Percentiles rank a stretch among this genome's conserved stretches.
Conservation (phyloP, 2,888 invertebrate genomes). For the Crematogaster levior region DNA sequence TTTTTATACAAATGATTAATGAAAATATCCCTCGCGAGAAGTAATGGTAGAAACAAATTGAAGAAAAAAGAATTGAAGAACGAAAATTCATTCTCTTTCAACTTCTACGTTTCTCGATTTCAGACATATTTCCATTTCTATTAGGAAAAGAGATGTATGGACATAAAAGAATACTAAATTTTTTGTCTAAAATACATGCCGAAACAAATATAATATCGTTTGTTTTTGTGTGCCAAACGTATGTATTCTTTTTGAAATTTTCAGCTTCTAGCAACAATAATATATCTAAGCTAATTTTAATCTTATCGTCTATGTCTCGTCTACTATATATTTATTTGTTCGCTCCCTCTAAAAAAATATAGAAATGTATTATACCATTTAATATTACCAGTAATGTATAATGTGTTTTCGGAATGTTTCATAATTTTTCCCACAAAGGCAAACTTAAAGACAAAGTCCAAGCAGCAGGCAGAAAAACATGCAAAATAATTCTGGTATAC, state of each 20-base stretch:
- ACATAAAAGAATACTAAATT: neutral
- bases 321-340: neutral
- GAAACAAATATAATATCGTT: neutral
- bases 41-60: neutral
- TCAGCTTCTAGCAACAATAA: neutral
- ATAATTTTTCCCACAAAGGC: conserved; percentile 21
- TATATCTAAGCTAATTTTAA: neutral
- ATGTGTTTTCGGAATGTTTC: conserved; percentile 20
- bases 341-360: neutral
- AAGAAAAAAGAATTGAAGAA: neutral
- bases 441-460: conserved; percentile 38
- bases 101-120: conserved; percentile 2
- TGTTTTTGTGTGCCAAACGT: neutral
- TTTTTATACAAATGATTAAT: neutral
- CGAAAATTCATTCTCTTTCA: neutral
- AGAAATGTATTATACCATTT: neutral
- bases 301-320: neutral
- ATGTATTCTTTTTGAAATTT: neutral
- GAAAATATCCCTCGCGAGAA: neutral
- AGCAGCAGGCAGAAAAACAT: conserved; percentile 60
- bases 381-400: neutral
- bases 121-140: neutral
- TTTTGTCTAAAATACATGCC: neutral
- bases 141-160: neutral
- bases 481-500: conserved; percentile 53